A percentile compares a stretch with the other conserved stretches of the same genome.
These are phyloP conservation scores for Pampus argenteus DNA, from an alignment of 2,797 vertebrate species.

Conservation along the genomic window DNA sequence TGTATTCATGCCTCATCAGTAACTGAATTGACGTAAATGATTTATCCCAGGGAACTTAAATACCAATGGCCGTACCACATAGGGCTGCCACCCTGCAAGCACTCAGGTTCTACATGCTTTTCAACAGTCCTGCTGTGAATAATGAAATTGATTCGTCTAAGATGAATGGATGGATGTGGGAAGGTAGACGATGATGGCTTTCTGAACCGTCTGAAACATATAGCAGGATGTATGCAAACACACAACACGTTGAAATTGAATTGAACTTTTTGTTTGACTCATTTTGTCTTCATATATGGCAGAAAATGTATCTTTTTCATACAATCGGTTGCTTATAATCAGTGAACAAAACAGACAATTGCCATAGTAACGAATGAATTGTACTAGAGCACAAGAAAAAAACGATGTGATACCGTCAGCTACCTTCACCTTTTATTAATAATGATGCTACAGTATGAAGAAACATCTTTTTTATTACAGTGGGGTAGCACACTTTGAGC, in stretches of 20 bases:
- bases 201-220: constrained; percentile 13
- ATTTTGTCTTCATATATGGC: not conserved
- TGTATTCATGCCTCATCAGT: constrained; percentile 93
- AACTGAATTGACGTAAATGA: constrained; percentile 90
- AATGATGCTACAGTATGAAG: constrained; percentile 50
- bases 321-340: not conserved
- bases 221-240: too few relatives aligned
- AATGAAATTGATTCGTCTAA: constrained; percentile 57
- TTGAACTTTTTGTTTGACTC: not conserved
- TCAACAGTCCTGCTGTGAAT: constrained; percentile 59
- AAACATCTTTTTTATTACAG: constrained; percentile 62
- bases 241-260: too few relatives aligned
- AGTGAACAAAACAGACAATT: constrained; percentile 19
- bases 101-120: constrained; percentile 38
- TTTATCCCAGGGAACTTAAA: constrained; percentile 88
- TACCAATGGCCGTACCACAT: constrained; percentile 69
- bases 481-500: constrained; percentile 39
- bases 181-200: constrained; percentile 25
- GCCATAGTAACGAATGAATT: constrained; percentile 41
- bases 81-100: constrained; percentile 48
- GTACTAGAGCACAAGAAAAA: constrained; percentile 14
- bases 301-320: not conserved
- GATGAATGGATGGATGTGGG: constrained; percentile 51
- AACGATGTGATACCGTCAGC: constrained; percentile 20
- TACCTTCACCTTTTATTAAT: constrained; percentile 59